phyloP scores from a whole-genome alignment of 1,140 invertebrate species.

The Latrodectus geometricus region DNA sequence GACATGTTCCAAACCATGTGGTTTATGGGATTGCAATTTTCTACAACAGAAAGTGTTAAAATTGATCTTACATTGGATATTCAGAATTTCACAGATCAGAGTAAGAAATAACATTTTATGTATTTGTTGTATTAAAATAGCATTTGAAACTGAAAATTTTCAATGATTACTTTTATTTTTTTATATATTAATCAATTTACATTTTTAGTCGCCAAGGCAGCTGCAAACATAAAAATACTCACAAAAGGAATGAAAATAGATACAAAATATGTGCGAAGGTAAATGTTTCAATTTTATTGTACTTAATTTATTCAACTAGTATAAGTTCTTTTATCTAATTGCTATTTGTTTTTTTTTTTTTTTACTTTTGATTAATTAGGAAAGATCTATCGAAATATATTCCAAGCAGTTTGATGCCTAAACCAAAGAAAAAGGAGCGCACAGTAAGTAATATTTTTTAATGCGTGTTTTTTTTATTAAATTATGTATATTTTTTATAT shows the following conservation, averaged over 20 bases:
- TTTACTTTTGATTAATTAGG: constrained; percentile 65
- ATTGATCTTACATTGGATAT: constrained; percentile 95
- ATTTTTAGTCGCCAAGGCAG: constrained; percentile 76
- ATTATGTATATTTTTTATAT: too few relatives aligned
- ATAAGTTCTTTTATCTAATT: background rate
- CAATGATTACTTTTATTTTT: background rate
- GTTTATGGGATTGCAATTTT: constrained; percentile 96
- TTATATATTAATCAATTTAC: background rate
- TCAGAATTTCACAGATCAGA: constrained; percentile 82
- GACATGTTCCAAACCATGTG: constrained; percentile 79
- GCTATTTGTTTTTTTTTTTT: too few relatives aligned
- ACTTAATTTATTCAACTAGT: background rate
- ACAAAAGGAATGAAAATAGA: constrained; percentile 93
- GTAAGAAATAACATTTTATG: constrained; percentile 24
- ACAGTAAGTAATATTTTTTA: constrained; percentile 1
- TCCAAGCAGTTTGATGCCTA: constrained; percentile 77
- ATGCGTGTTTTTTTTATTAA: background rate
- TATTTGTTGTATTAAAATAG: background rate
- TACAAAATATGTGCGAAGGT: constrained; percentile 74
- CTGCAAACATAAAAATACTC: constrained; percentile 79
- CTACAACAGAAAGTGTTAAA: constrained; percentile 86
- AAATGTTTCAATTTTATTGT: constrained; percentile 57
- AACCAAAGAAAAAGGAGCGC: constrained; percentile 71
- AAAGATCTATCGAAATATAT: constrained; percentile 83
- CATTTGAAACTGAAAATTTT: background rate